Conservation (phyloP, 1,140 invertebrate genomes). For the Stegodyphus dumicola region DNA sequence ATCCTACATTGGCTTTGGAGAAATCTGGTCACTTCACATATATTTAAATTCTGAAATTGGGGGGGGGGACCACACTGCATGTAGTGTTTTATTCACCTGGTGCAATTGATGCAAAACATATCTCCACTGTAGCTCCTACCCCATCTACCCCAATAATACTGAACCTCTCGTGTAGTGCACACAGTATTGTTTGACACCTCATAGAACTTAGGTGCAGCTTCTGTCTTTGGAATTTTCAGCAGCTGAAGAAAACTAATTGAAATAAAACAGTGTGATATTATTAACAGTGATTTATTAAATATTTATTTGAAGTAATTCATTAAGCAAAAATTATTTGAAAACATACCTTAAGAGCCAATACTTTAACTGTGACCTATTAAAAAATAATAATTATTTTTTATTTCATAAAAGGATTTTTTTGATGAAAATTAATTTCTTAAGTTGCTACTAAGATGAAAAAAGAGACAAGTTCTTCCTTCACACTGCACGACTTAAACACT, state of each 20-base stretch:
- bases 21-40: no score
- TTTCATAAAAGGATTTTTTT: neutral
- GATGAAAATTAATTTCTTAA: no score
- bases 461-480: no score
- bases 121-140: slow-evolving; percentile 54
- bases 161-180: slow-evolving; percentile 52
- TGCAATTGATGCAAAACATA: slow-evolving; percentile 52
- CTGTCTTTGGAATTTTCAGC: slow-evolving; percentile 26
- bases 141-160: slow-evolving; percentile 55
- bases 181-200: slow-evolving; percentile 47
- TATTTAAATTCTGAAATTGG: no score
- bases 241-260: slow-evolving; percentile 35
- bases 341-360: neutral
- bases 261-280: neutral
- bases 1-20: no score
- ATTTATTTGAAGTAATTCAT: neutral
- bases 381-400: neutral
- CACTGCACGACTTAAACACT: no score
- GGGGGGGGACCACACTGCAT: neutral
- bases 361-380: neutral
- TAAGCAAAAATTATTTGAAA: neutral
- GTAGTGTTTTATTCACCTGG: slow-evolving; percentile 25
- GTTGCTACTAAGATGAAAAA: no score
- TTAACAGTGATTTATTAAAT: neutral
- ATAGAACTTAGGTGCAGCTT: slow-evolving; percentile 51